Evolutionary conservation across 2,797 vertebrate species (phyloP), one percentile per base, ranked within the genome.

Genomic region (Scyliorhinus canicula): DNA sequence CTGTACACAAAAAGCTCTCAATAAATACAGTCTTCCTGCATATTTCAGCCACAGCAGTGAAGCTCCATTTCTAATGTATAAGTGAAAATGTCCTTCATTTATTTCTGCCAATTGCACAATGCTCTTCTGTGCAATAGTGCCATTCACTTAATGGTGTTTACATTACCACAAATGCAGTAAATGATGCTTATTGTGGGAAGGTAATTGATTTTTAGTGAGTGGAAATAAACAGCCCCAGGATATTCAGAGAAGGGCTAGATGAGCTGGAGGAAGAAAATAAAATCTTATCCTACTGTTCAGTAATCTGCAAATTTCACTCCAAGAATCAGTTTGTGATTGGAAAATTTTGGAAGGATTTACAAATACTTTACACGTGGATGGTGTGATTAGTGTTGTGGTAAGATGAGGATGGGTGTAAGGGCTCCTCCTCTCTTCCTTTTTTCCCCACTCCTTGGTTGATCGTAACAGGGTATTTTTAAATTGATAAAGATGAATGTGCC

Each of bases 121-220:
- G 98, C 98, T 98, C 98, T 98, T 98, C 98, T 98, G 98, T 98
- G 98, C 93, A 71, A 98, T 98, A 98, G 98, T 98, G 98, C 98
- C 98, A 98, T 98, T 98, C 97, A 98, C 97, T 98, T 99, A 99
- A 99, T 99, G 98, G 98, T 98, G 98, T 98, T 98, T 98, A 98
- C 98, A 98, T 98, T 98, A 97, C 98, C 98, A 98, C 98, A 97
- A 98, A 98, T 98, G 98, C 98, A 98, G 98, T 97, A 99, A 98
- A 99, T 99, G 98, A 98, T 98, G 98, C 98, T 98, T 98, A 98
- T 99, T 97, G 97, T 96, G 95, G 96, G 97, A 97, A 98, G 96
- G 97, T 98, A 98, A 98, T 98, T 98, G 98, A 98, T 98, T 98
- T 98, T 98, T 91, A 50, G 84, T 95, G 96, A 95, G 79, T 31